Base-by-base conservation (phyloP, 1,140 invertebrate genomes). In the Neodiprion lecontei region DNA sequence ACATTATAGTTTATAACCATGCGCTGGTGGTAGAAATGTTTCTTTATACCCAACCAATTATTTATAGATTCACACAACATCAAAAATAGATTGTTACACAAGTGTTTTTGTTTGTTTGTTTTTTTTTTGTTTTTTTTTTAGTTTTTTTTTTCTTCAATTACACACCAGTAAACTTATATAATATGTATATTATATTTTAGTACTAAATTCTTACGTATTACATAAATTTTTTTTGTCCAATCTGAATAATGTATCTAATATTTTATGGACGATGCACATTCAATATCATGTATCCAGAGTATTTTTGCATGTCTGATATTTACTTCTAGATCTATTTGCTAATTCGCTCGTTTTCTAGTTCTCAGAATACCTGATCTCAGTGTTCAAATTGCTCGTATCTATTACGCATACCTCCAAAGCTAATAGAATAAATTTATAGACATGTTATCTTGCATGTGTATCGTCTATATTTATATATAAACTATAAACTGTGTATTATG, bases 31-130 rank as follows among this genome's bases (percentile, higher is more conserved):
- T 86, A 80, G 79, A 83, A 85, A 85, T 79, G 80, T 79, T 82
- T 81, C 81, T 23, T 79, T 79, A 79, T 84, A 83, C 78, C 79
- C 81, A 85, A 85, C 80, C 76, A 83, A 85, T 83, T 85, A 83
- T 80, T 77, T 76, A 78, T 82, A 76, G 82, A 81, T 86, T 85
- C 85, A 84, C 81, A 85, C 85, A 83, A 86, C 85, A 87, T 86
- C 83, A 87, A 87, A 87, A 87, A 87, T 87, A 86, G 81, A 87
- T 84, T 87, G 86, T 87, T 86, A 82, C 83, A 83, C 84, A 79
- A 81, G 83, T 86, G 85, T 81, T 82, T 84, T 84, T 80, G 79
- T 80, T 77, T 82, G 48, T 71, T 50, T 61, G 70, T 67, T 73
- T 70, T 9, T 21, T 61, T 70, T 65, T 75, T 68, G 47, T 28